A percentile compares a stretch with the other conserved stretches of the same genome.
phyloP scores from a whole-genome alignment of 2,797 vertebrate species.

The Podarcis siculus region DNA sequence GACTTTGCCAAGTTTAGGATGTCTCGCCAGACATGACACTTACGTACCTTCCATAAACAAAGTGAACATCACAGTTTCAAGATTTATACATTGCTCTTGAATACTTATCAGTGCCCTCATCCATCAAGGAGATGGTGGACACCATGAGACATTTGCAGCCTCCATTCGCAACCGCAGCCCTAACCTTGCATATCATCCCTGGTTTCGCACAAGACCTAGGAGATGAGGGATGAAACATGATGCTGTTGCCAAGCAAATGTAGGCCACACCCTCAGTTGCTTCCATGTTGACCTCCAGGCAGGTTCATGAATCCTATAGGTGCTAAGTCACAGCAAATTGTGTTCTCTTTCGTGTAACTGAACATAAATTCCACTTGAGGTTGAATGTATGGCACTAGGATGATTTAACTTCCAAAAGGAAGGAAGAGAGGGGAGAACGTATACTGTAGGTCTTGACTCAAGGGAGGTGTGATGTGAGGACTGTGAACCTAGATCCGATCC shows the following conservation, averaged over 20 bases:
- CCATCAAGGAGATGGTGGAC: too few relatives aligned
- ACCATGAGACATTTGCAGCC: neutral
- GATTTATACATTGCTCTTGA: neutral
- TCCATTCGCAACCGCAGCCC: neutral
- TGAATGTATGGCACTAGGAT: neutral
- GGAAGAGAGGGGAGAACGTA: neutral
- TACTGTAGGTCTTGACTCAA: neutral
- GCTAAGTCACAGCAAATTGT: neutral
- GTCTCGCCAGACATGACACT: neutral
- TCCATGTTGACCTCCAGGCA: neutral
- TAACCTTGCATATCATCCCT: too few relatives aligned
- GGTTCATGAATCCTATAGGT: neutral
- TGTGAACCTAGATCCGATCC: neutral
- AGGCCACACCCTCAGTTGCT: neutral
- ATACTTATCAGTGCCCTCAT: too few relatives aligned
- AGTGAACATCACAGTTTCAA: neutral
- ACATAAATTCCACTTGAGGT: neutral
- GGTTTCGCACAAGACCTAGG: neutral
- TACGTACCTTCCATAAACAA: neutral
- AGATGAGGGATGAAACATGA: neutral
- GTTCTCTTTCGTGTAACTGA: too few relatives aligned
- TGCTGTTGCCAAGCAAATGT: neutral
- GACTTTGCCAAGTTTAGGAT: neutral
- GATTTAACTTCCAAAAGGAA: neutral
- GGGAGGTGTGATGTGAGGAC: neutral